Conservation (phyloP, 2,888 invertebrate species). For the Campoplex nolae region DNA sequence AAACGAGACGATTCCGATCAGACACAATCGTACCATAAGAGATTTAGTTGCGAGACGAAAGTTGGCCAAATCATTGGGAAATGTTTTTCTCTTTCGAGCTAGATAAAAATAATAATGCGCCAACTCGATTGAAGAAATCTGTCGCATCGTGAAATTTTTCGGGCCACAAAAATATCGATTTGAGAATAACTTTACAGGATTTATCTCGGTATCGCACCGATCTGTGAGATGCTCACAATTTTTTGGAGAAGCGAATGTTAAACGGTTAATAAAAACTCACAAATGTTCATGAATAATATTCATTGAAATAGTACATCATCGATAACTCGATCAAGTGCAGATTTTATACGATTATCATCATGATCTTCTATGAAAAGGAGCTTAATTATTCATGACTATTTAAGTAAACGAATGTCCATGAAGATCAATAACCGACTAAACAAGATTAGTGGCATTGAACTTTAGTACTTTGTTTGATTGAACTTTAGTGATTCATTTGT, state of each 20-base stretch:
- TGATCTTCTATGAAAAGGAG: too few species aligned
- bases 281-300: background rate
- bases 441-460: background rate
- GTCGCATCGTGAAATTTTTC: background rate
- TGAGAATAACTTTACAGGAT: background rate
- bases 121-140: background rate
- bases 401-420: background rate
- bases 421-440: background rate
- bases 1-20: slow-evolving; percentile 16
- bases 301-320: background rate
- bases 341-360: too few species aligned
- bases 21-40: slow-evolving; percentile 8
- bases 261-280: background rate
- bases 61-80: background rate
- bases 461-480: background rate
- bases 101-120: background rate
- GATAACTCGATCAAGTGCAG: too few species aligned
- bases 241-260: background rate
- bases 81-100: background rate
- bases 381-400: background rate
- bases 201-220: background rate
- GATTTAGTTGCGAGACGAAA: slow-evolving; percentile 1
- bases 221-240: background rate
- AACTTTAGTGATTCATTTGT: background rate
- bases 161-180: background rate